Conservation (phyloP, 64 coral and sea anemone species). For the Montipora sp. region DNA sequence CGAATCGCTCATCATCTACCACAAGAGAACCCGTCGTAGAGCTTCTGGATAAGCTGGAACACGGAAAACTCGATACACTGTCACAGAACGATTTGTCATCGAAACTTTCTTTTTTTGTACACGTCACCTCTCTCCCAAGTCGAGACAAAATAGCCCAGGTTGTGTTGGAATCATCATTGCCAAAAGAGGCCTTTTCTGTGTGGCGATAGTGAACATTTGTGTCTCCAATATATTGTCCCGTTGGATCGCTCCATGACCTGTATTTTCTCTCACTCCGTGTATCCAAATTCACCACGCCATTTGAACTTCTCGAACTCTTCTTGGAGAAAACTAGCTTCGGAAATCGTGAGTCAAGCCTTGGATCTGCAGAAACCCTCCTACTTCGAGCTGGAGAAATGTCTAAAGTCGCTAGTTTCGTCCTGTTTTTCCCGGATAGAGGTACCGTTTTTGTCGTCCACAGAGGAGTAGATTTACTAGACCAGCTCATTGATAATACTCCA, state of each 20-base stretch:
- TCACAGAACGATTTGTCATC: conserved; percentile 33
- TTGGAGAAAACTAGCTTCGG: conserved; percentile 11
- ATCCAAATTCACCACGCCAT: background rate
- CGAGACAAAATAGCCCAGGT: background rate
- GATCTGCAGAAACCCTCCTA: background rate
- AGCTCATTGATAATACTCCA: too few species aligned
- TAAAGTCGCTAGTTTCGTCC: too few species aligned
- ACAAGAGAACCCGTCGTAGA: background rate
- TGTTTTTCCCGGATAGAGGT: background rate
- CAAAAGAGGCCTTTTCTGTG: background rate
- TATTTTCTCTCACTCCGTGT: conserved; percentile 14
- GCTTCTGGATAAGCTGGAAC: background rate
- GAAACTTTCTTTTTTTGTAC: background rate
- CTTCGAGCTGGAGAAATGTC: background rate
- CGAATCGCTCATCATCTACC: background rate
- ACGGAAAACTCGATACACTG: conserved; percentile 10
- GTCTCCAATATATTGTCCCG: background rate
- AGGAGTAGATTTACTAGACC: background rate
- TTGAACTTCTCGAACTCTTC: background rate
- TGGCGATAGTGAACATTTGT: background rate
- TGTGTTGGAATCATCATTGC: background rate
- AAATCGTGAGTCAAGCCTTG: background rate
- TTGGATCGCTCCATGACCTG: conserved; percentile 12
- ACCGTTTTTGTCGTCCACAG: background rate
- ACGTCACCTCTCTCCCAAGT: background rate